Percentiles rank a stretch among this genome's conserved stretches.
Evolutionary conservation across 2,113 vertebrate genomes (phyloP).

Genomic region (Clinocottus analis): DNA sequence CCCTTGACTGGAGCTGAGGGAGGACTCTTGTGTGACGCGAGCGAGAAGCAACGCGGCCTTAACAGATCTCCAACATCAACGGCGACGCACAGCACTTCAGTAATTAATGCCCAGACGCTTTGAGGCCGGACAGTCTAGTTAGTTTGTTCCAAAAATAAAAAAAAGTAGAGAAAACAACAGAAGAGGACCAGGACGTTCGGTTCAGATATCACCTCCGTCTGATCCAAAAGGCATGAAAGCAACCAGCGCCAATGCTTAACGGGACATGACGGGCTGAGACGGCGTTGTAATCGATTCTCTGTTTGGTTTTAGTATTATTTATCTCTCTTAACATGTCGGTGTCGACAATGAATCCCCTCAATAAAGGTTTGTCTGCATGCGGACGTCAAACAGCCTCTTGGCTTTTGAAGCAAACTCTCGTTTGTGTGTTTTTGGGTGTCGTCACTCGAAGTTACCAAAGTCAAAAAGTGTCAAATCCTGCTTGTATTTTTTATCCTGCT

Average conservation of each 20-base stretch:
- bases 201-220: background rate
- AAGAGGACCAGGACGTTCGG: background rate
- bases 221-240: conserved; percentile 3
- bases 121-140: background rate
- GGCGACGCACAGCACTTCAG: background rate
- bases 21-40: background rate
- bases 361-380: background rate
- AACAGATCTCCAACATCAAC: background rate
- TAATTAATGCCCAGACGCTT: conserved; percentile 8
- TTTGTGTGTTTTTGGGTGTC: background rate
- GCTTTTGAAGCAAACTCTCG: background rate
- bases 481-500: background rate
- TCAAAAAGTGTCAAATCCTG: background rate
- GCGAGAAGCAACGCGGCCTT: background rate
- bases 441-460: background rate
- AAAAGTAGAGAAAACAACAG: no score
- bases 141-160: conserved; percentile 2
- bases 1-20: background rate
- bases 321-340: background rate
- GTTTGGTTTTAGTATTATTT: conserved; percentile 13
- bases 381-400: conserved; percentile 5
- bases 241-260: background rate
- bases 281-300: conserved; percentile 2
- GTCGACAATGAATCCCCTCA: background rate
- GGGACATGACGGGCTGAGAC: background rate